Evolutionary conservation across 2,113 vertebrate genomes (phyloP), one percentile per base, ranked within the genome.

Genomic region (Corythaeola cristata): DNA sequence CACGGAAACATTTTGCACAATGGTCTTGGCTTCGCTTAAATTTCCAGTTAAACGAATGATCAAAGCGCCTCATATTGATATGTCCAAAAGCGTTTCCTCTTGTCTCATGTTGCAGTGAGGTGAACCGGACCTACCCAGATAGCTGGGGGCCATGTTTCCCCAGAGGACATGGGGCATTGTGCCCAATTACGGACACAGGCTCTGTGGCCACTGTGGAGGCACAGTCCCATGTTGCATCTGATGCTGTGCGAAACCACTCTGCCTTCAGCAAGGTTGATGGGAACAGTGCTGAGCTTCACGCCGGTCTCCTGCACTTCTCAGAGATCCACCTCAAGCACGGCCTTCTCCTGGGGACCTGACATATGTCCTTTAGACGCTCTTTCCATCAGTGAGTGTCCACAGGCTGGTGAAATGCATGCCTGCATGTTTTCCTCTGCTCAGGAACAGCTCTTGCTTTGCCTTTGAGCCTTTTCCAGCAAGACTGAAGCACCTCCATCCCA

Each of bases 181-280:
- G 62, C 22, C 77, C 0, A 1, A 30, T 30, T 3, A 3, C 1
- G 24, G 37, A 27, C 26, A 21, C 0, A 1, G 24, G 18, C 0
- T 2, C 15, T 59, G 62, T 0, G 1, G 12, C 39, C 12, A 18
- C 55, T 8, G 32, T 0, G 0, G 39, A 1, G 0, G 44, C 49
- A 62, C 39, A 21, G 8, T 33, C 39, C 37, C 15, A 4, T 20
- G 11, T 32, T 71, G 32, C 8, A 13, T 37, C 14, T 68, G 26
- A 15, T 0, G 0, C 32, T 71, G 22, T 0, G 0, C 47, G 35
- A 52, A 88, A 78, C 12, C 12, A 23, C 49, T 76, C 66, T 33
- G 8, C 56, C 30, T 90, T 71, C 53, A 58, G 55, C 66, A 73
- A 77, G 37, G 19, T 39, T 67, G 74, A 24, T 39, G 18, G 44